Evolutionary conservation across 2,113 vertebrate genomes (phyloP), one percentile per base, ranked within the genome.

Genomic region (Setophaga kirtlandii): DNA sequence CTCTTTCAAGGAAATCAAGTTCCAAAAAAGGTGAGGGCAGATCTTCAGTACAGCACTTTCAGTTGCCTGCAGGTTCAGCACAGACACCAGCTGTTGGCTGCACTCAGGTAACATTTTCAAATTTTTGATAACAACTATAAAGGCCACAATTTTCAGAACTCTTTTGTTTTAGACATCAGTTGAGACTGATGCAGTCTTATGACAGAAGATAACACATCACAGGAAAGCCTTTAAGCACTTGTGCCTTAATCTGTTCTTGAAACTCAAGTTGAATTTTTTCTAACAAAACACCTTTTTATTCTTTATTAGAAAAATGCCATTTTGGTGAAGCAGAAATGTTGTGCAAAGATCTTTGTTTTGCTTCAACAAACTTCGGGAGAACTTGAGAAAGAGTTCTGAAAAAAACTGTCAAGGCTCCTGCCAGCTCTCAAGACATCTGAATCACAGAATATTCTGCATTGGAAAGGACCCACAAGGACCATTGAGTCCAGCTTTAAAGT

Each of bases 211-310:
- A 68, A 82, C 37, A 90, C 73, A 89, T 68, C 6, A 1, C 56
- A 94, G 60, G 79, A 81, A 91, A 87, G 69, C 37, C 77, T 95
- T 94, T 79, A 93, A 94, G 65, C 41, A 65, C 37, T 84, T 63
- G 49, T 67, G 49, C 44, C 77, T 91, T 86, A 91, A 92, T 83
- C 83, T 92, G 49, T 70, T 89, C 64, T 74, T 83, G 73, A 86
- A 92, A 86, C 24, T 67, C 3, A 1, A 62, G 22, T 0, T 84
- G 58, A 56, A 89, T 17, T 71, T 78, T 84, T 94, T 82, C 37
- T 52, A 75, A 31, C 5, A 78, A 53, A 47, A 15, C 52, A 71
- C 20, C 31, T 59, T 77, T 92, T 69, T 77, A 42, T 70, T 91
- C 30, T 30, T 65, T 80, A 46, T 67, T 84, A 71, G 52, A 91